These are phyloP conservation scores for Protobothrops flavoviridis DNA, from an alignment of 2,113 vertebrate species.

Conservation along the genomic window DNA sequence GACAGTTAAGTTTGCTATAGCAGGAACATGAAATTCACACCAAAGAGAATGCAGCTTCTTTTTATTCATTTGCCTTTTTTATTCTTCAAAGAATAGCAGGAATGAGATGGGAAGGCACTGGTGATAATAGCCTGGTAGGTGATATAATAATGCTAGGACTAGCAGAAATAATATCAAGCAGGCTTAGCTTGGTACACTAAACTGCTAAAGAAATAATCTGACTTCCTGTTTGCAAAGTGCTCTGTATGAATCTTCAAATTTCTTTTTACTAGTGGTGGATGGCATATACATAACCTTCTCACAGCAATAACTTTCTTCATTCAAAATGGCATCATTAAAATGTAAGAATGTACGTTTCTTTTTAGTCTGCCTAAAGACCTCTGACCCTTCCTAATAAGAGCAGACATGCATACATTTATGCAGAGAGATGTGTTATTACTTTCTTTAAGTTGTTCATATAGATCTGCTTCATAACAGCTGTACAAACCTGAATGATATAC, in stretches of 20 bases:
- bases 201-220: not conserved
- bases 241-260: not conserved
- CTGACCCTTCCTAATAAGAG: not conserved
- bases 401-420: not conserved
- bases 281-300: not conserved
- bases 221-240: not conserved
- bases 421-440: not conserved
- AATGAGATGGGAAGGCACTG: not conserved
- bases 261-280: not conserved
- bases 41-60: not conserved
- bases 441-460: not conserved
- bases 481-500: not conserved
- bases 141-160: not conserved
- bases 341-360: not conserved
- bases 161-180: not conserved
- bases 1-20: not conserved
- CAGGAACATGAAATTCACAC: not conserved
- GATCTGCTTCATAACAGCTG: not conserved
- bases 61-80: not conserved
- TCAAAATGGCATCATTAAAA: not conserved
- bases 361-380: not conserved
- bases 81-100: not conserved
- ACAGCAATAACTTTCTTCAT: constrained; percentile 2
- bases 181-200: not conserved
- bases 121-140: not conserved